Evolutionary conservation across 2,113 vertebrate genomes (phyloP).

Genomic region (Leucoraja erinaceus): DNA sequence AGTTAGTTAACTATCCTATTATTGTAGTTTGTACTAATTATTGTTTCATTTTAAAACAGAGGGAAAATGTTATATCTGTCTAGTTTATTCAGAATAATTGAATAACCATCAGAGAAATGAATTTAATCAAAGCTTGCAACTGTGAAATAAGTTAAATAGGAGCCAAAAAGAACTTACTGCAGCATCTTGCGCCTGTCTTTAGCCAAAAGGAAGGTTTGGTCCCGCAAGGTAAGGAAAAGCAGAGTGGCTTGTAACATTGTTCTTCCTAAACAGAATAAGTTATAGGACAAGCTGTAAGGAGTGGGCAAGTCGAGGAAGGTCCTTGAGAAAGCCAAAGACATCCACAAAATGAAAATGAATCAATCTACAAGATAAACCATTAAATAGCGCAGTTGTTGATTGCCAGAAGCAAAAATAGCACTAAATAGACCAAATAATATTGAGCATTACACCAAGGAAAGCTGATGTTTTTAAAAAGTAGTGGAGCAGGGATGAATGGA

Average conservation of each 20-base stretch:
- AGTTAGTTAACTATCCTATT: background rate
- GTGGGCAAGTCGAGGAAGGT: background rate
- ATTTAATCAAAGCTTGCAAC: background rate
- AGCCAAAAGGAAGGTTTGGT: background rate
- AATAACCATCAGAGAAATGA: background rate
- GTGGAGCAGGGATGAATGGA: constrained; percentile 1
- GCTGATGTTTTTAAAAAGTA: background rate
- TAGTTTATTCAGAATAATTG: background rate
- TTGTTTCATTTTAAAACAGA: background rate
- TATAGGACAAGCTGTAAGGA: background rate
- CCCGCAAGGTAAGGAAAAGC: background rate
- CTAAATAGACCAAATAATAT: background rate
- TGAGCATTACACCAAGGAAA: background rate
- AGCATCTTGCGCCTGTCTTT: too few species aligned
- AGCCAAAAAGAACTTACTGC: background rate
- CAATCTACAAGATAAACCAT: background rate
- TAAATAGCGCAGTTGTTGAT: background rate
- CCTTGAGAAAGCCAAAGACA: background rate
- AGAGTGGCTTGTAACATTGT: background rate
- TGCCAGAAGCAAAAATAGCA: background rate
- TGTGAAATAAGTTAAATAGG: background rate
- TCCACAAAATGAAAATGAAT: background rate
- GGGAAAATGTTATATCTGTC: background rate
- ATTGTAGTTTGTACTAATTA: background rate
- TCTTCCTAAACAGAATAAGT: background rate